phyloP scores from a whole-genome alignment of 2,113 vertebrate species.

The Ammospiza nelsoni region DNA sequence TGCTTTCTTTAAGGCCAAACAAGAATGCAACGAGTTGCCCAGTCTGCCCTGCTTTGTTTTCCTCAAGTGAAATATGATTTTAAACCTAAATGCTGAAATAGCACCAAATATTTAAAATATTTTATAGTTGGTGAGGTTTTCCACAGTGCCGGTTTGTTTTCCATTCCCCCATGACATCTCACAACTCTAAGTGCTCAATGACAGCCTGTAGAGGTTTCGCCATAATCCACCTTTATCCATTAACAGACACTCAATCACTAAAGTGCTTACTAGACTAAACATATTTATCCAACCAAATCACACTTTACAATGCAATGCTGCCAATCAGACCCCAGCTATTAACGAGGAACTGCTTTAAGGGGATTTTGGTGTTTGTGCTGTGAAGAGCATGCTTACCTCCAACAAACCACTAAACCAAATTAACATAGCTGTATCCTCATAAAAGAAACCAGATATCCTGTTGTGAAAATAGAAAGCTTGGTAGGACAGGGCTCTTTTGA shows the following conservation, averaged over 20 bases:
- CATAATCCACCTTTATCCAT: conserved; percentile 88
- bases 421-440: conserved; percentile 88
- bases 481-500: conserved; percentile 83
- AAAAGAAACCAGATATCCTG: conserved; percentile 90
- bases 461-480: conserved; percentile 84
- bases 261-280: conserved; percentile 89
- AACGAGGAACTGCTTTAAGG: conserved; percentile 83
- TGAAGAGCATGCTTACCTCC: conserved; percentile 85
- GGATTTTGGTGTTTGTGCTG: conserved; percentile 84
- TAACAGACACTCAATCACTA: conserved; percentile 89
- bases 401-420: conserved; percentile 89
- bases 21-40: not conserved
- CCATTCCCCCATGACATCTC: conserved; percentile 69
- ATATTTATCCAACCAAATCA: conserved; percentile 87
- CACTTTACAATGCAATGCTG: conserved; percentile 86
- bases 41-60: conserved; percentile 1
- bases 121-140: conserved; percentile 52
- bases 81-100: conserved; percentile 43
- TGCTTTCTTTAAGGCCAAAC: not conserved
- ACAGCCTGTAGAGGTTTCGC: conserved; percentile 81
- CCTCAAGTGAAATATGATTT: conserved; percentile 47
- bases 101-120: conserved; percentile 61
- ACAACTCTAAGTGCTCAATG: conserved; percentile 82
- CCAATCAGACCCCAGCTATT: conserved; percentile 84
- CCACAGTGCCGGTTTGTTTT: conserved; percentile 65